phyloP scores from a whole-genome alignment of 2,888 invertebrate species.

The Diarsia mendica region DNA sequence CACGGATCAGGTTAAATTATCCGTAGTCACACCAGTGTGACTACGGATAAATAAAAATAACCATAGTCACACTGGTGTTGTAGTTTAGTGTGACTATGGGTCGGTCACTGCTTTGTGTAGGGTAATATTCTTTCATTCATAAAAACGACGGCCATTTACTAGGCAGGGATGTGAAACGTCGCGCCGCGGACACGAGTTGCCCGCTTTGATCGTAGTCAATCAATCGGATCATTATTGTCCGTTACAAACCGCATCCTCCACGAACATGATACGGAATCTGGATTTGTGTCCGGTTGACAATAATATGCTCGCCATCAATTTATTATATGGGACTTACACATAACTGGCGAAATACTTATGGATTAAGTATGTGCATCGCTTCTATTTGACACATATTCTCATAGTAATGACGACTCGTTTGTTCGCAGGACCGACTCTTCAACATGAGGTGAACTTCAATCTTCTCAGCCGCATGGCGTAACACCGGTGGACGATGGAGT shows the following conservation, averaged over 20 bases:
- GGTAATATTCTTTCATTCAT: conserved; percentile 62
- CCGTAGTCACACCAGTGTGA: too few relatives aligned
- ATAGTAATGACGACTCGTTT: conserved; percentile 39
- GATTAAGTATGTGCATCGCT: conserved; percentile 2
- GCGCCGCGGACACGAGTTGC: conserved; percentile 28
- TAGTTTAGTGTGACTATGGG: too few relatives aligned
- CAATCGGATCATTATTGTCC: conserved; percentile 61
- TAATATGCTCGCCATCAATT: too few relatives aligned
- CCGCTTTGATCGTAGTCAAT: conserved; percentile 72
- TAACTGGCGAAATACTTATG: too few relatives aligned
- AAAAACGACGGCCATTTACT: conserved; percentile 21
- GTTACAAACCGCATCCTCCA: conserved; percentile 30
- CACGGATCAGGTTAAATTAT: too few relatives aligned
- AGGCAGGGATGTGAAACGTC: conserved; percentile 29
- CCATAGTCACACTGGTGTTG: too few relatives aligned
- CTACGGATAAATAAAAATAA: too few relatives aligned
- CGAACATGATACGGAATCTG: conserved; percentile 2
- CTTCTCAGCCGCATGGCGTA: conserved; percentile 31
- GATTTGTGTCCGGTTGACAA: too few relatives aligned
- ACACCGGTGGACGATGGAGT: conserved; percentile 70
- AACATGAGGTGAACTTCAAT: conserved; percentile 62
- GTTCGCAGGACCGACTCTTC: conserved; percentile 61
- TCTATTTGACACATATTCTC: conserved; percentile 7
- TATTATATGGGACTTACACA: too few relatives aligned
- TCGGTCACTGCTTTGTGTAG: conserved; percentile 45